These are phyloP conservation scores for Dione vanillae DNA, from an alignment of 2,888 invertebrate genomes.

Conservation along the genomic window DNA sequence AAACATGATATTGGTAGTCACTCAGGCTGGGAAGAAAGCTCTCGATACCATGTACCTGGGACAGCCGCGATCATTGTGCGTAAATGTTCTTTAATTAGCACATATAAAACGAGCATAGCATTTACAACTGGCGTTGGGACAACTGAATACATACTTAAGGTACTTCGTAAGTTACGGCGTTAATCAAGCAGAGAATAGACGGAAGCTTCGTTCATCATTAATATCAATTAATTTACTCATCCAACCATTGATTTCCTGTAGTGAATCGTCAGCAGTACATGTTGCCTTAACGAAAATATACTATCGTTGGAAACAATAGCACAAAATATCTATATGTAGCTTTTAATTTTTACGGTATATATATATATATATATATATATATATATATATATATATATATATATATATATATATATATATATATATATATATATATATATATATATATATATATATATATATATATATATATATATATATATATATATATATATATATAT, in stretches of 20 bases:
- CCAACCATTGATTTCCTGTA: constrained; percentile 46
- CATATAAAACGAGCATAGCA: constrained; percentile 69
- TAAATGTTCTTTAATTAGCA: constrained; percentile 78
- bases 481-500: too few relatives aligned
- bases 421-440: too few relatives aligned
- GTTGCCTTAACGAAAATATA: not conserved
- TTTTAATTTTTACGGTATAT: not conserved
- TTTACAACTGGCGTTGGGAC: constrained; percentile 72
- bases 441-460: too few relatives aligned
- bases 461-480: too few relatives aligned
- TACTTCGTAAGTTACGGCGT: constrained; percentile 47
- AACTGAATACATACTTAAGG: constrained; percentile 52
- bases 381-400: too few relatives aligned
- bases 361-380: too few relatives aligned
- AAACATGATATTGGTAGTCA: constrained; percentile 72
- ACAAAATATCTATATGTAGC: not conserved
- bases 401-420: too few relatives aligned
- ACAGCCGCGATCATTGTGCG: constrained; percentile 79
- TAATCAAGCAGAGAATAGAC: constrained; percentile 48
- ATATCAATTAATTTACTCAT: constrained; percentile 47
- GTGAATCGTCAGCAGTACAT: not conserved
- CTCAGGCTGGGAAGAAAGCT: constrained; percentile 70
- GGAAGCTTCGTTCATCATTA: constrained; percentile 48
- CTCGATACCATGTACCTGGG: constrained; percentile 59
- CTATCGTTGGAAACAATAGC: not conserved